Evolutionary conservation across 2,113 vertebrate species (phyloP), one percentile per base, ranked within the genome.

Genomic region (Bagarius yarrelli): DNA sequence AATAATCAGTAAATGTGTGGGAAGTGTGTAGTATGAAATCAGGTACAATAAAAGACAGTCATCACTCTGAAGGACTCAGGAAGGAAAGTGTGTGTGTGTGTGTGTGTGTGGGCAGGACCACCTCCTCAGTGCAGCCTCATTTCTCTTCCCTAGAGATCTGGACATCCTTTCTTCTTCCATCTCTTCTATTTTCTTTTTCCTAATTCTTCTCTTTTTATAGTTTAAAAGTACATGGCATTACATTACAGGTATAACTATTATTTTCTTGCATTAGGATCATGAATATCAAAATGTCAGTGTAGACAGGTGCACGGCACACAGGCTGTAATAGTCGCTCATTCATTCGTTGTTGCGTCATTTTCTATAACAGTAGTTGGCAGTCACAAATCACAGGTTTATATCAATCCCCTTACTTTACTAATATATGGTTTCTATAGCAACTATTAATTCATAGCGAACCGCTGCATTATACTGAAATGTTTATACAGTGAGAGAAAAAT

Each of bases 21-120:
- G 82, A 84, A 76, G 44, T n/a, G 80, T 86, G 82, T 86, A 80
- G 82, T 70, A 86, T 79, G 82, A 71, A 86, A 79, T 64, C 70
- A 83, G 71, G 78, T 82, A 69, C 69, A 76, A 86, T 78, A 76
- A 82, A 61, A 80, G 64, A 84, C 77, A 84, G 84, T 86, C 82
- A 86, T 84, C 83, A 82, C 85, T 86, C 80, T 18, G 59, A 77
- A 81, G 85, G 63, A 80, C 85, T 88, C 82, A 89, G 71, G 84
- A 77, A 87, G 78, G 69, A 78, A 75, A 79, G 47, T 27, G 53
- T 82, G 88, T 88, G 90, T 88, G 78, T 80, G 47, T 27, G 53
- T 82, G 88, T 88, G 90, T 88, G 88, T 88, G 91, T 89, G 86
- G 90, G 90, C 83, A 87, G 86, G 87, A 67, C 88, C 84, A 80